Conservation (phyloP, 2,888 invertebrate genomes). For the Xylota segnis region DNA sequence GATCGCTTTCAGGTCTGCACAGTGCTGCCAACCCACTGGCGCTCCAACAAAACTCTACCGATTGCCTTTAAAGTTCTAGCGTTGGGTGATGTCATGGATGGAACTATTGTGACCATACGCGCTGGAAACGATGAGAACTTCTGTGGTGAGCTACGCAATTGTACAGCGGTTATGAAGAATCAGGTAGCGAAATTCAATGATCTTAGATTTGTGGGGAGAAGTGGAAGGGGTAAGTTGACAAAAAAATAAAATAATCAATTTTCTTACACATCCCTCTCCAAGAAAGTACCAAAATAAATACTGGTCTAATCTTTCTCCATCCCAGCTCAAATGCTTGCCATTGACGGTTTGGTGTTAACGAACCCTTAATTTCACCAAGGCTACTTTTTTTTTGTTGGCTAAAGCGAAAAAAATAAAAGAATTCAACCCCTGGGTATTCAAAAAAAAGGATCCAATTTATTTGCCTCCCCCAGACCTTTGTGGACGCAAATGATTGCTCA, state of each 20-base stretch:
- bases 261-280: neutral
- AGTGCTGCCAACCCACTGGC: slow-evolving; percentile 97
- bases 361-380: slow-evolving; percentile 64
- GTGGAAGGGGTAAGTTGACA: slow-evolving; percentile 94
- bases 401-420: slow-evolving; percentile 31
- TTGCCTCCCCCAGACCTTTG: slow-evolving; percentile 49
- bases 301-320: neutral
- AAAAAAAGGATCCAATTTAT: slow-evolving; percentile 70
- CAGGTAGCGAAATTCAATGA: slow-evolving; percentile 99
- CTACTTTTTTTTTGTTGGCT: slow-evolving; percentile 50
- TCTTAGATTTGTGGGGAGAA: slow-evolving; percentile 97
- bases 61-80: slow-evolving; percentile 98
- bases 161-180: slow-evolving; percentile 97
- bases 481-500: slow-evolving; percentile 75
- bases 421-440: slow-evolving; percentile 61
- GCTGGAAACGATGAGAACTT: slow-evolving; percentile 99
- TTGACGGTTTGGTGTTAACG: slow-evolving; percentile 70
- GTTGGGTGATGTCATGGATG: slow-evolving; percentile 96
- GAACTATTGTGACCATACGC: slow-evolving; percentile 95
- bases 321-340: slow-evolving; percentile 32
- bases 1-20: slow-evolving; percentile 91
- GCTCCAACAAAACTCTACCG: slow-evolving; percentile 98
- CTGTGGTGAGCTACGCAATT: slow-evolving; percentile 96
- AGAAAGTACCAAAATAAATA: neutral
- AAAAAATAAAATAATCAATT: slow-evolving; percentile 18